Conservation (phyloP, 2,113 vertebrate genomes). For the Mormyrus lacerda region DNA sequence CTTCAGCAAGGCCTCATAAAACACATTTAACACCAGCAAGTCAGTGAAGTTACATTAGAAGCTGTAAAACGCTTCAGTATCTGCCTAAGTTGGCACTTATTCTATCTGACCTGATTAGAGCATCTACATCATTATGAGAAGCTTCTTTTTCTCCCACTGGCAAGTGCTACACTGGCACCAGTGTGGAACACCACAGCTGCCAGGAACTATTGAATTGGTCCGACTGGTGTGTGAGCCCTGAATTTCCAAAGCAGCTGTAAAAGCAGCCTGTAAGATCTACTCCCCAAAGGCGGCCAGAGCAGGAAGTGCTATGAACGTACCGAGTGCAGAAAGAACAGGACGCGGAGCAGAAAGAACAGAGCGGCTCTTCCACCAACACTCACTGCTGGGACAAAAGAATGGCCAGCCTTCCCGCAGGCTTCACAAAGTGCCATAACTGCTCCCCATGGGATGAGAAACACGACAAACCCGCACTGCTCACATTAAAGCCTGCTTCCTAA, state of each 20-base stretch:
- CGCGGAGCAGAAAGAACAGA: not conserved
- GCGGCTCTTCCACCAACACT: not conserved
- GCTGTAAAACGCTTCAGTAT: not conserved
- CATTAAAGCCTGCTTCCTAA: not conserved
- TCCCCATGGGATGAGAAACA: not conserved
- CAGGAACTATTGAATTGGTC: slow-evolving; percentile 5
- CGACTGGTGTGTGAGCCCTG: not conserved
- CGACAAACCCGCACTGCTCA: not conserved
- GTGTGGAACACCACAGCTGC: slow-evolving; percentile 17
- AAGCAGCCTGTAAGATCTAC: not conserved
- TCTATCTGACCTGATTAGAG: not conserved
- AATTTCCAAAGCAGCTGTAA: slow-evolving; percentile 15
- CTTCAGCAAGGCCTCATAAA: not conserved
- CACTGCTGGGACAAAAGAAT: not conserved
- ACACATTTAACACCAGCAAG: slow-evolving; percentile 1
- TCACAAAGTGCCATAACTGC: not conserved
- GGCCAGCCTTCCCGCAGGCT: not conserved
- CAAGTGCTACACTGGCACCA: slow-evolving; percentile 1
- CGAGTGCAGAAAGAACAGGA: not conserved
- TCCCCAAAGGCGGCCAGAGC: not conserved
- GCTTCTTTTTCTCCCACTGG: not conserved
- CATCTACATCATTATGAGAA: not conserved
- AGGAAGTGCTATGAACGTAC: not conserved
- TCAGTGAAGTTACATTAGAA: not conserved
- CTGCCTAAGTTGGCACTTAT: not conserved